Conservation (phyloP, 2,797 vertebrate genomes). For the Ataeniobius toweri region DNA sequence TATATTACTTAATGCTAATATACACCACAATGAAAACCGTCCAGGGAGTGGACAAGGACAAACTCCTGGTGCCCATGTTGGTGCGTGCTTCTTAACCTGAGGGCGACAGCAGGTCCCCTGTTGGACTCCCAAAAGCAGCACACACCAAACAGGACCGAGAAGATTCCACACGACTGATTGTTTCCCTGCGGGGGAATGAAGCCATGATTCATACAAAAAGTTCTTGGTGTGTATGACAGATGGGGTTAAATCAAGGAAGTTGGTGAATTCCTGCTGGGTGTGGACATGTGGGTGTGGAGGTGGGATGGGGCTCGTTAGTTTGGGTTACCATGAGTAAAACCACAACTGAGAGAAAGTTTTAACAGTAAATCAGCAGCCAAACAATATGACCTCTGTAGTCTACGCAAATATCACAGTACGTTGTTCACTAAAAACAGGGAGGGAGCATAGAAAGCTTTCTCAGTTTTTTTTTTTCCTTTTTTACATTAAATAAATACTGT, state of each 20-base stretch:
- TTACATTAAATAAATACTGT: constrained; percentile 68
- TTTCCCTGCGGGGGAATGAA: constrained; percentile 46
- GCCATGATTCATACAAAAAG: constrained; percentile 50
- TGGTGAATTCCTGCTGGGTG: constrained; percentile 18
- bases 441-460: constrained; percentile 66
- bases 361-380: constrained; percentile 78
- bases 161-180: constrained; percentile 54
- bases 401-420: constrained; percentile 78
- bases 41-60: constrained; percentile 70
- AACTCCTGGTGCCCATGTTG: constrained; percentile 60
- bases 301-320: constrained; percentile 16
- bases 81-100: constrained; percentile 55
- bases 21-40: constrained; percentile 80
- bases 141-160: constrained; percentile 60
- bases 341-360: constrained; percentile 76
- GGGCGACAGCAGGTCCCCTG: constrained; percentile 39
- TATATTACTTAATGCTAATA: constrained; percentile 82
- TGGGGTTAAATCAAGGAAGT: constrained; percentile 43
- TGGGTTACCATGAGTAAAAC: constrained; percentile 73
- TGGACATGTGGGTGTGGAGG: constrained; percentile 10
- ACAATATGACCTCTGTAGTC: constrained; percentile 74
- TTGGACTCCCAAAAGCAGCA: constrained; percentile 53
- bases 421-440: constrained; percentile 75
- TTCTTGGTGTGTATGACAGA: constrained; percentile 38
- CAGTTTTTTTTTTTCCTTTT: constrained; percentile 48